Evolutionary conservation across 2,888 invertebrate genomes (phyloP).

Genomic region (Athripsodes cinereus): DNA sequence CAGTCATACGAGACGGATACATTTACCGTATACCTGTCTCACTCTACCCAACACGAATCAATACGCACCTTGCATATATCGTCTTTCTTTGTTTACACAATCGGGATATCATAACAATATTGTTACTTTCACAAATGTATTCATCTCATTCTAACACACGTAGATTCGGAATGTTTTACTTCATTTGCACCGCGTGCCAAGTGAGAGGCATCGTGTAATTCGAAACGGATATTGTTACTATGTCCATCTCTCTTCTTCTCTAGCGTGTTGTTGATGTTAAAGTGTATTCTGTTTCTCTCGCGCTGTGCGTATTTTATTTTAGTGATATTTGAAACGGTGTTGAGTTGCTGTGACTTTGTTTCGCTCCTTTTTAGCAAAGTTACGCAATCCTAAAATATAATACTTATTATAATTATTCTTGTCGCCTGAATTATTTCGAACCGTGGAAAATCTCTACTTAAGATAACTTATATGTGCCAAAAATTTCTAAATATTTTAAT

Average conservation of each 20-base stretch:
- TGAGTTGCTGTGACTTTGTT: background rate
- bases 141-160: background rate
- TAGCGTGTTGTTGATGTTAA: background rate
- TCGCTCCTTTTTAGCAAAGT: background rate
- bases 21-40: conserved; percentile 3
- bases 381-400: background rate
- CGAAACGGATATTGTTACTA: conserved; percentile 12
- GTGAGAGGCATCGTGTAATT: background rate
- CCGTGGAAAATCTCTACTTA: too few relatives aligned
- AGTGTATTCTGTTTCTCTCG: background rate
- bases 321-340: background rate
- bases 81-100: background rate
- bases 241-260: conserved; percentile 5
- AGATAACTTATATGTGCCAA: too few relatives aligned
- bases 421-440: background rate
- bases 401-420: background rate
- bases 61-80: background rate
- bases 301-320: background rate
- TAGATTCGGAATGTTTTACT: background rate
- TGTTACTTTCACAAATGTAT: too few relatives aligned
- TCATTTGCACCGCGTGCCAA: background rate
- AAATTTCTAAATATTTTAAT: too few relatives aligned
- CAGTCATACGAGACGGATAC: conserved; percentile 10
- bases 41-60: background rate
- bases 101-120: background rate